Base-by-base conservation (phyloP, 2,113 vertebrate species). In the Atrichornis clamosus region DNA sequence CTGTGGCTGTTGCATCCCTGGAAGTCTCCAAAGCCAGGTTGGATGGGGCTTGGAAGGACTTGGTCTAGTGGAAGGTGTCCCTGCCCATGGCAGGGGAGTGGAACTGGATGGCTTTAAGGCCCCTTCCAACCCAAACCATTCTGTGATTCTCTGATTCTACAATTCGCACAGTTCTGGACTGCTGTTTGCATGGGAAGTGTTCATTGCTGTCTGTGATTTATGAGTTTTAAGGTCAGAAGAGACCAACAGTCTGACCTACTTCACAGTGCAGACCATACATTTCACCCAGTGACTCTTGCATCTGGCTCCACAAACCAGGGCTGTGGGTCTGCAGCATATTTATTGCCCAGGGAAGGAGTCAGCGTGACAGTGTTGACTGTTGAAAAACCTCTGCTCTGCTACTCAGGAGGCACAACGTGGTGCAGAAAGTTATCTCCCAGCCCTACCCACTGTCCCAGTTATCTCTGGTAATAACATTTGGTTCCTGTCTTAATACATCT, bases 81-180 rank as follows among this genome's bases (percentile, higher is more conserved):
- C 6, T 49, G 0, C 4, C 12, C 27, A 33, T 4, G 1, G 12
- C 3, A 42, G 4, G 12, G 32, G 3, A 1, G 11, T 56, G 49
- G 56, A 69, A 42, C 13, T 32, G 19, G 18, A 19, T 27, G 10
- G 19, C 7, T 63, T 16, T 7, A 27, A 33, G 3, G 10, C 33
- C 6, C 32, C 32, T 70, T 63, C 41, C 64, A 63, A 49, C 6
- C 5, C 41, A 83, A 83, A 76, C 15, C 39, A 42, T 49, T 63
- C 55, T 28, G 10, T 22, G n/a, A 49, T 55, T 62, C 49, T 17
- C 2, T 33, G 33, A 30, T 18, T 13, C 44, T 14, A 13, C 21
- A 76, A 11, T 19, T 69, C 63, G 27, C 22, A 35, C 35, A 13
- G 11, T 23, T 55, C 17, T 55, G 46, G 30, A 32, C 33, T 17